Evolutionary conservation across 2,797 vertebrate genomes (phyloP), one percentile per base, ranked within the genome.

Genomic region (Astyanax mexicanus): DNA sequence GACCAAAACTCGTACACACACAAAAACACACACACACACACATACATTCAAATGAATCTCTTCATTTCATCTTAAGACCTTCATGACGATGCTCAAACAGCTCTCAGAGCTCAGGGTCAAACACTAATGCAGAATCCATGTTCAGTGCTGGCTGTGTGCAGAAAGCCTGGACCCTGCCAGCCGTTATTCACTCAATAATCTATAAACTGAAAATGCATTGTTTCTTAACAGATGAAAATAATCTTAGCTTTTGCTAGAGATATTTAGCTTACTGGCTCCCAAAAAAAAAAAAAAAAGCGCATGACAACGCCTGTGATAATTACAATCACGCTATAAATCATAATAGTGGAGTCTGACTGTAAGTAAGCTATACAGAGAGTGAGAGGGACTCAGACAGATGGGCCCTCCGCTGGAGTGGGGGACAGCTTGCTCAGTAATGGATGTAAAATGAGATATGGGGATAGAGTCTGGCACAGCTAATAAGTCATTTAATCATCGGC

Each of bases 401-500:
- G 83, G 83, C 81, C 85, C 90, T 88, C 89, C 81, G 80, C 85
- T 83, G 74, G 66, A 21, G 67, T 84, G 76, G 37, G 54, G 80
- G 78, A 82, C 80, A 91, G 89, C 89, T 89, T 88, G 87, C 78
- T 82, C 83, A 61, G 84, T 87, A 87, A 90, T 84, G 86, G 88
- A 90, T 80, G 85, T 80, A 81, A n/a, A 84, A 81, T 73, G 80
- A 67, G 77, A 82, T 81, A 84, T 79, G 80, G 65, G 52, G 78
- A 72, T 75, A 83, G 75, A 82, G 52, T 60, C 74, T 87, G 86
- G 81, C 79, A 78, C 66, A 67, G 81, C 86, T 89, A 89, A 92
- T 91, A 89, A 79, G 84, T 79, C 85, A 72, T 87, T 89, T 88
- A 85, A 87, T 88, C 83, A 87, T 86, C 86, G 88, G 87, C 83